Evolutionary conservation across 1,140 invertebrate genomes (phyloP), one percentile per base, ranked within the genome.

Genomic region (Triops cancriformis): DNA sequence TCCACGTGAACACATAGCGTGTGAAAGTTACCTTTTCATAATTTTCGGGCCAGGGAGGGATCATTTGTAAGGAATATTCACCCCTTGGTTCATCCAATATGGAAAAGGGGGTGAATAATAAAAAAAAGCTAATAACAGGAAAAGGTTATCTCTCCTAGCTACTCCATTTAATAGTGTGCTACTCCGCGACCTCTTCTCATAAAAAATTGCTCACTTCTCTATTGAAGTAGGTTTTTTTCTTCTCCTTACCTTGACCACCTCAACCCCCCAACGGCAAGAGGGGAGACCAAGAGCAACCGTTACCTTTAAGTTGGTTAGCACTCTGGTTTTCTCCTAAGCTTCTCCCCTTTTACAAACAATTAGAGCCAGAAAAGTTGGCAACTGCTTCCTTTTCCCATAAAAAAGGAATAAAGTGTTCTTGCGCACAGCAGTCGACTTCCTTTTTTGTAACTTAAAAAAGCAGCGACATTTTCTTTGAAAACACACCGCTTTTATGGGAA

Each of bases 311-410:
- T 37, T 37, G 31, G 31, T 37, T n/a, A 64, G 51, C 51, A 64
- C 51, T 14, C 51, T 64, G 31, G 31, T 37, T 37, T 37, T 37
- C 31, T 37, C 31, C 31, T 37, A 37, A 37, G 31, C 31, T 37
- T 37, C 31, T 37, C 31, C 31, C 31, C 31, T 37, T 37, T 37
- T 37, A 37, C 51, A 7, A 64, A 64, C 51, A 64, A 64, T 64
- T 64, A 64, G 51, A 64, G 18, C 51, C 14, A 64, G 23, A 64
- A 4, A 23, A 64, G 51, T 64, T 64, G 51, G 3, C 51, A 64
- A 64, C 51, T 64, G 51, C 51, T 64, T 64, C 51, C 51, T 64
- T 64, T 64, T 64, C 51, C 51, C 51, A 64, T 64, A 64, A 37
- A 37, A 37, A 37, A 37, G 31, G 31, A 37, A 37, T 37, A 37